Evolutionary conservation across 2,888 invertebrate species (phyloP).

Genomic region (Oscheius sp.): DNA sequence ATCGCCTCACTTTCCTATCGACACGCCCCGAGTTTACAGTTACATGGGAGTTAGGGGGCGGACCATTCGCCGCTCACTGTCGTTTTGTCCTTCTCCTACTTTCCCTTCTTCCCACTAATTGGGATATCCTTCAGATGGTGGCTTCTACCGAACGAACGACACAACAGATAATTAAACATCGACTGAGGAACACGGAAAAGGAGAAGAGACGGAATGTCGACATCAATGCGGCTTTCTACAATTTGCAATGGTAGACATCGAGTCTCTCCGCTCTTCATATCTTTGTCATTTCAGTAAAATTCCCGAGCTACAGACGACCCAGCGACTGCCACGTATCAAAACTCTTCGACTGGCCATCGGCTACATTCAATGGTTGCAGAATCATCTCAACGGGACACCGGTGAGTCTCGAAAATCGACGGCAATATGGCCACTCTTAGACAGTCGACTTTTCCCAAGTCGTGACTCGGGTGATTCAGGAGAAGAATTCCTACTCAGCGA

Average conservation of each 20-base stretch:
- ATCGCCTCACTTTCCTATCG: not conserved
- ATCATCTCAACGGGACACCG: slow-evolving; percentile 36
- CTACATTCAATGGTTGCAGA: slow-evolving; percentile 41
- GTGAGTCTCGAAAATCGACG: not conserved
- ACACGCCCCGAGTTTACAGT: not conserved
- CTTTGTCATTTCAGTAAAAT: slow-evolving; percentile 5
- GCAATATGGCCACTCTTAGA: not conserved
- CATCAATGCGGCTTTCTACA: slow-evolving; percentile 18
- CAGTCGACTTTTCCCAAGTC: not conserved
- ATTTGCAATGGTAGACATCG: slow-evolving; percentile 4
- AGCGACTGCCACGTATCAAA: slow-evolving; percentile 45
- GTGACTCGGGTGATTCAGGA: slow-evolving; percentile 7
- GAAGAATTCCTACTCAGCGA: slow-evolving; percentile 15
- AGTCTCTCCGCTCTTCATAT: not conserved
- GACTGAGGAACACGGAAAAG: slow-evolving; percentile 14
- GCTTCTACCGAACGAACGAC: not conserved
- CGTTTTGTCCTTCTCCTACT: not conserved
- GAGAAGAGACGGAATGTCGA: slow-evolving; percentile 22
- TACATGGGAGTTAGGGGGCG: not conserved
- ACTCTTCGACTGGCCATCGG: slow-evolving; percentile 46
- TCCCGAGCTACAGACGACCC: not conserved
- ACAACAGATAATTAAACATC: not conserved
- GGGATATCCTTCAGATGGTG: not conserved
- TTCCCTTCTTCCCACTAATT: not conserved
- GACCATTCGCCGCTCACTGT: not conserved